phyloP scores from a whole-genome alignment of 2,113 vertebrate genomes.

The Thymallus thymallus region DNA sequence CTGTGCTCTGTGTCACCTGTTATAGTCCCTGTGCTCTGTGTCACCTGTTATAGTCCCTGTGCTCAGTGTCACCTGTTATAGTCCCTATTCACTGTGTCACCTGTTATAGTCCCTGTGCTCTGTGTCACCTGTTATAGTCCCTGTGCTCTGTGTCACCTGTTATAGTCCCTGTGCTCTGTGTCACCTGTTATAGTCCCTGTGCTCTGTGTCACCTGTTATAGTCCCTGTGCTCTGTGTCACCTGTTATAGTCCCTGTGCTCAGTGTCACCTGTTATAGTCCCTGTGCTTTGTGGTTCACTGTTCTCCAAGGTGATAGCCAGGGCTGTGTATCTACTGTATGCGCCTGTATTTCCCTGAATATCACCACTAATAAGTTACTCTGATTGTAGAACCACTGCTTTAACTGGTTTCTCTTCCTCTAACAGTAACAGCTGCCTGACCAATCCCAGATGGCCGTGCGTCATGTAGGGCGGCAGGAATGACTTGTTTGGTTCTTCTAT shows the following conservation, averaged over 20 bases:
- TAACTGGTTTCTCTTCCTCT: slow-evolving; percentile 35
- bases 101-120: too few species aligned
- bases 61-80: too few species aligned
- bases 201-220: too few species aligned
- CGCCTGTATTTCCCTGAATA: slow-evolving; percentile 37
- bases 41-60: too few species aligned
- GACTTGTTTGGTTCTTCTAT: neutral
- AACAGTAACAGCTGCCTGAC: slow-evolving; percentile 22
- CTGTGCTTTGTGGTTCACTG: slow-evolving; percentile 8
- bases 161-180: too few species aligned
- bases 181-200: too few species aligned
- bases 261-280: neutral
- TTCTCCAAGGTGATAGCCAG: slow-evolving; percentile 49
- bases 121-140: too few species aligned
- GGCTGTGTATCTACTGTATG: slow-evolving; percentile 31
- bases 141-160: too few species aligned
- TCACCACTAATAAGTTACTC: slow-evolving; percentile 37
- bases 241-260: slow-evolving; percentile 37
- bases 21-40: too few species aligned
- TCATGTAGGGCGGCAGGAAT: neutral
- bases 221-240: too few species aligned
- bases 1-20: too few species aligned
- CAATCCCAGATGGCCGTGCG: neutral
- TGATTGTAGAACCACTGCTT: slow-evolving; percentile 16
- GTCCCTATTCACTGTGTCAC: too few species aligned